Percentiles rank a stretch among this genome's conserved stretches.
phyloP scores from a whole-genome alignment of 2,113 vertebrate genomes.

The Phocoena sinus region DNA sequence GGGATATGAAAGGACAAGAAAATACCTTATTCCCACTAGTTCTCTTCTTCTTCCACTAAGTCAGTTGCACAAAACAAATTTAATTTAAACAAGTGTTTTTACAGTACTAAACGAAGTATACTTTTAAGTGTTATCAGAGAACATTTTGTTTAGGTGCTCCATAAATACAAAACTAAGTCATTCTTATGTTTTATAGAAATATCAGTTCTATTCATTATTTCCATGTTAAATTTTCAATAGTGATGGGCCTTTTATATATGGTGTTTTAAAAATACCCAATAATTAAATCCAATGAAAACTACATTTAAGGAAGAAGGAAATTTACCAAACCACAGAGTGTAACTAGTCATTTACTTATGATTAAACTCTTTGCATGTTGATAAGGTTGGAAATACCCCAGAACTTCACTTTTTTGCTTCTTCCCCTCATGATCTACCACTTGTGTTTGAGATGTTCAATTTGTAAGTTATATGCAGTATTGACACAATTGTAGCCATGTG shows the following conservation, averaged over 20 bases:
- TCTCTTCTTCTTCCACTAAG: background rate
- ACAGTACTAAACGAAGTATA: background rate
- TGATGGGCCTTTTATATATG: background rate
- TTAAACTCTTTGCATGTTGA: conserved; percentile 57
- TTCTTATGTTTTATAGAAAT: background rate
- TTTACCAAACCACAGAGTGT: conserved; percentile 42
- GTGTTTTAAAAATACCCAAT: conserved; percentile 31
- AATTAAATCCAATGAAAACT: conserved; percentile 63
- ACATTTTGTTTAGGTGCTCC: background rate
- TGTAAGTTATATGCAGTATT: conserved; percentile 6
- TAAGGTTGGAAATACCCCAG: conserved; percentile 67
- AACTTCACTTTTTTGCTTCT: conserved; percentile 42
- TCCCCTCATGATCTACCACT: conserved; percentile 5
- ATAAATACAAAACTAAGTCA: background rate
- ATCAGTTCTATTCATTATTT: conserved; percentile 27
- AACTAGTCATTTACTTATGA: conserved; percentile 58
- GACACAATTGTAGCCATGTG: background rate
- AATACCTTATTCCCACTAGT: background rate
- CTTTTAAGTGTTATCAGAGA: background rate
- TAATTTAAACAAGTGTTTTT: background rate
- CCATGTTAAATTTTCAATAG: conserved; percentile 37
- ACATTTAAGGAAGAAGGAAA: conserved; percentile 66
- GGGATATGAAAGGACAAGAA: background rate
- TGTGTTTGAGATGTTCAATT: conserved; percentile 37
- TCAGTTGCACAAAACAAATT: background rate